A percentile compares a stretch with the other conserved stretches of the same genome.
Evolutionary conservation across 2,113 vertebrate species (phyloP).

Genomic region (Egretta garzetta): DNA sequence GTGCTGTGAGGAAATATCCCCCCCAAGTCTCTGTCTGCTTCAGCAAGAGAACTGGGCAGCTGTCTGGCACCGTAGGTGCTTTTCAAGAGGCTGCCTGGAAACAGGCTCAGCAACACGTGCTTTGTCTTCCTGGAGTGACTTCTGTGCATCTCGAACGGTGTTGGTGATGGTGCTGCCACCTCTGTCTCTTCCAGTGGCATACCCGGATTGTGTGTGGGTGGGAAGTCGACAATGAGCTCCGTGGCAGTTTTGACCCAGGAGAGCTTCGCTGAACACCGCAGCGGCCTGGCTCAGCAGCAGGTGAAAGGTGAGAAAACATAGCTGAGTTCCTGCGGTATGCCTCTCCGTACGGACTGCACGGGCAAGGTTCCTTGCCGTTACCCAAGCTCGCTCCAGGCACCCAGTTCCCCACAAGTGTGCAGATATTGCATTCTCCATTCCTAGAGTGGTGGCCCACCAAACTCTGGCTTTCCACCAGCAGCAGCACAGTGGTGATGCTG

Average conservation of each 20-base stretch:
- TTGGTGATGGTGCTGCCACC: neutral
- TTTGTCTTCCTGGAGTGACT: neutral
- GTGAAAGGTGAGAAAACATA: conserved; percentile 81
- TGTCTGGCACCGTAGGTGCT: neutral
- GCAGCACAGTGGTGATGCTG: neutral
- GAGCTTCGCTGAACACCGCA: conserved; percentile 98
- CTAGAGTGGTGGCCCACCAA: neutral
- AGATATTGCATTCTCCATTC: neutral
- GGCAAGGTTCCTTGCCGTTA: neutral
- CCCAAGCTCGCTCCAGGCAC: neutral
- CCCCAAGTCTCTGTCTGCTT: neutral
- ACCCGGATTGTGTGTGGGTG: conserved; percentile 92
- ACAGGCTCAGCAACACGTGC: neutral
- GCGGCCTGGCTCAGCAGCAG: conserved; percentile 91
- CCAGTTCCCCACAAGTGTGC: neutral
- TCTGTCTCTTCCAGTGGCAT: conserved; percentile 81
- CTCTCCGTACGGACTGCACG: neutral
- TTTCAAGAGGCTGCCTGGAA: neutral
- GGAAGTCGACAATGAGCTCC: conserved; percentile 98
- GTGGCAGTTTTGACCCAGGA: conserved; percentile 99
- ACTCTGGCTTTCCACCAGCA: neutral
- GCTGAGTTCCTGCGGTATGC: neutral
- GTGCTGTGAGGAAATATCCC: neutral
- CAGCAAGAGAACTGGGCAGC: neutral
- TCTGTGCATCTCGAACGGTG: neutral